phyloP scores from a whole-genome alignment of 2,113 vertebrate species.

The Pseudorasbora parva region DNA sequence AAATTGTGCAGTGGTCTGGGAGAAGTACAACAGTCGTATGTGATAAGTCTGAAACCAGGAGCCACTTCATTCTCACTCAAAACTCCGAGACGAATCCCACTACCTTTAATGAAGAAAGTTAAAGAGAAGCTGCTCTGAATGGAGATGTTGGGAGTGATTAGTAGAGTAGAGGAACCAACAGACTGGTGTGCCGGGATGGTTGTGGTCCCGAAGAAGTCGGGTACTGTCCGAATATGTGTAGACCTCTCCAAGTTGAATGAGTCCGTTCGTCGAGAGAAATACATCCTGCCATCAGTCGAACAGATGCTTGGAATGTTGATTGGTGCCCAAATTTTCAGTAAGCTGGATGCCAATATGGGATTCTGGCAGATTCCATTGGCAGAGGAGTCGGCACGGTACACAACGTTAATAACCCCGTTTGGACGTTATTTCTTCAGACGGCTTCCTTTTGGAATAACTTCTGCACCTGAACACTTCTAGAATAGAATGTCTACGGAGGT shows the following conservation, averaged over 20 bases:
- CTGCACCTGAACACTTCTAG: background rate
- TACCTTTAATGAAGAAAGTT: too few relatives aligned
- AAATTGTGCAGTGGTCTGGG: too few relatives aligned
- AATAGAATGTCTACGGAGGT: background rate
- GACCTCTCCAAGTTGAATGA: too few relatives aligned
- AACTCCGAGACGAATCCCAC: too few relatives aligned
- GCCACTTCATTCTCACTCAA: too few relatives aligned
- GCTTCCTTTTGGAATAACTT: background rate
- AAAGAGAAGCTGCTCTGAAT: too few relatives aligned
- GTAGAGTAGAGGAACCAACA: background rate
- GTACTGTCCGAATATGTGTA: background rate
- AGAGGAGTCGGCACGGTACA: background rate
- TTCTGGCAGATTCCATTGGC: background rate
- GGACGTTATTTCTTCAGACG: background rate
- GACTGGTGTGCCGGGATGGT: background rate
- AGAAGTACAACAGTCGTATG: too few relatives aligned
- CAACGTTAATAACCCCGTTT: background rate
- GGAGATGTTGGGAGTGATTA: too few relatives aligned
- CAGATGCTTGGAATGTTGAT: background rate
- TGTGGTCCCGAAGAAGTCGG: background rate
- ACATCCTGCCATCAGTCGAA: too few relatives aligned
- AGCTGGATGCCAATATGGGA: background rate
- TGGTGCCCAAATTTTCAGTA: background rate
- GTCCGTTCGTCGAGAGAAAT: too few relatives aligned
- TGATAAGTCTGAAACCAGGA: too few relatives aligned